phyloP scores from a whole-genome alignment of 2,888 invertebrate species.

The Cephus pulcher region DNA sequence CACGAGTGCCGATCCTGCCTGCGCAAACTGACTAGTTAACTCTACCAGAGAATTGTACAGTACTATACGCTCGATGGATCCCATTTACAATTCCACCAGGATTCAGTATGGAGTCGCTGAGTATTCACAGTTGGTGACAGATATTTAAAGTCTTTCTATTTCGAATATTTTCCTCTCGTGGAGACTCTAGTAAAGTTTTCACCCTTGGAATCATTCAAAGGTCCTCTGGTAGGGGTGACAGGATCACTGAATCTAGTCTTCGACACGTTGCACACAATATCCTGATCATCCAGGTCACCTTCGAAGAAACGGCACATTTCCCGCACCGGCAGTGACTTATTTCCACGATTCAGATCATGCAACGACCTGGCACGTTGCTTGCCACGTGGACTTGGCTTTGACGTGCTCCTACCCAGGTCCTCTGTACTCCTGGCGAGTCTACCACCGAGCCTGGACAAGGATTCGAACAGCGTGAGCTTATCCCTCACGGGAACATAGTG shows the following conservation, averaged over 20 bases:
- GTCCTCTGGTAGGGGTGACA: conserved; percentile 26
- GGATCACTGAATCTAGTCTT: conserved; percentile 21
- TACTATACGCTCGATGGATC: not conserved
- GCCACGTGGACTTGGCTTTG: conserved; percentile 66
- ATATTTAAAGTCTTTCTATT: not conserved
- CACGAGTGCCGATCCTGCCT: not conserved
- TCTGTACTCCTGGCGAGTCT: conserved; percentile 75
- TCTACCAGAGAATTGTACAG: not conserved
- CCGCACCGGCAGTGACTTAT: conserved; percentile 71
- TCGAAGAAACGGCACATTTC: conserved; percentile 81
- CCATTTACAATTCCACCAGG: not conserved
- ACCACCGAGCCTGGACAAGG: conserved; percentile 72
- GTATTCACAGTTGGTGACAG: not conserved
- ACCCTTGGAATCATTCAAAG: conserved; percentile 37
- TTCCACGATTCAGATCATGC: conserved; percentile 72
- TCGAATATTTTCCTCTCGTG: conserved; percentile 43
- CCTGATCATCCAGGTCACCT: conserved; percentile 61
- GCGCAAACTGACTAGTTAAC: not conserved
- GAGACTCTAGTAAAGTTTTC: conserved; percentile 48
- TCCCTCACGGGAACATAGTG: conserved; percentile 79
- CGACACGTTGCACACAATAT: conserved; percentile 10
- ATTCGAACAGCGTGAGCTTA: conserved; percentile 78
- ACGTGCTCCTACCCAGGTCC: conserved; percentile 69
- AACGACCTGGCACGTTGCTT: conserved; percentile 75
- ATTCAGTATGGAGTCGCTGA: not conserved